Percentiles rank a stretch among this genome's conserved stretches.
phyloP scores from a whole-genome alignment of 2,888 invertebrate genomes.

The Orchesellides sinensis region DNA sequence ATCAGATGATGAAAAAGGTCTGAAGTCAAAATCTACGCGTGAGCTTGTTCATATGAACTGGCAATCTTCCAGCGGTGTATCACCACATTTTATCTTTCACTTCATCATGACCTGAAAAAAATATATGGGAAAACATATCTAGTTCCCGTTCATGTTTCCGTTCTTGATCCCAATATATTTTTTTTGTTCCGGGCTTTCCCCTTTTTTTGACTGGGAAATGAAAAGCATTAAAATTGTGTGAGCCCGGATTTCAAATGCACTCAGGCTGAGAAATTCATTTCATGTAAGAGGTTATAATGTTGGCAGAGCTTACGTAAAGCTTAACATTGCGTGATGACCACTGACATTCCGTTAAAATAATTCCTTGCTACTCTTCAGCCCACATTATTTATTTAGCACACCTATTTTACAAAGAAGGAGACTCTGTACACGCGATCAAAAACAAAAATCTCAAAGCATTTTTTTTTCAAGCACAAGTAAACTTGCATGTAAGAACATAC shows the following conservation, averaged over 20 bases:
- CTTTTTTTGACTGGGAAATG: background rate
- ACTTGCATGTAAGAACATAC: background rate
- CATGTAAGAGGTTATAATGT: background rate
- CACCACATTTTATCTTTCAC: background rate
- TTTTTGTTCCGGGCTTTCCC: too few relatives aligned
- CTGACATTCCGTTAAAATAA: constrained; percentile 19
- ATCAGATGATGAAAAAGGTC: too few relatives aligned
- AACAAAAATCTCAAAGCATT: constrained; percentile 4
- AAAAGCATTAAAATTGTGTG: background rate
- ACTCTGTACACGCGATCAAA: background rate
- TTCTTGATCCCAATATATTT: background rate
- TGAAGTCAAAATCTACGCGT: background rate
- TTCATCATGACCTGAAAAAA: background rate
- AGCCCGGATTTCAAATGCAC: background rate
- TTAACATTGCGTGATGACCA: constrained; percentile 25
- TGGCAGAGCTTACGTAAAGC: background rate
- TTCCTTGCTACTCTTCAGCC: constrained; percentile 13
- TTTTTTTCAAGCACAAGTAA: background rate
- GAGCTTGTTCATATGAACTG: background rate
- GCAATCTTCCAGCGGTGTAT: background rate
- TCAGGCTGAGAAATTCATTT: background rate
- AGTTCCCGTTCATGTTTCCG: too few relatives aligned
- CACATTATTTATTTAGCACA: constrained; percentile 17
- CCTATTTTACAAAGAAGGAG: background rate
- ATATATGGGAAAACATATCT: too few relatives aligned